Percentiles rank a stretch among this genome's conserved stretches.
Evolutionary conservation across 2,888 invertebrate genomes (phyloP).

Genomic region (Lasioglossum vierecki): DNA sequence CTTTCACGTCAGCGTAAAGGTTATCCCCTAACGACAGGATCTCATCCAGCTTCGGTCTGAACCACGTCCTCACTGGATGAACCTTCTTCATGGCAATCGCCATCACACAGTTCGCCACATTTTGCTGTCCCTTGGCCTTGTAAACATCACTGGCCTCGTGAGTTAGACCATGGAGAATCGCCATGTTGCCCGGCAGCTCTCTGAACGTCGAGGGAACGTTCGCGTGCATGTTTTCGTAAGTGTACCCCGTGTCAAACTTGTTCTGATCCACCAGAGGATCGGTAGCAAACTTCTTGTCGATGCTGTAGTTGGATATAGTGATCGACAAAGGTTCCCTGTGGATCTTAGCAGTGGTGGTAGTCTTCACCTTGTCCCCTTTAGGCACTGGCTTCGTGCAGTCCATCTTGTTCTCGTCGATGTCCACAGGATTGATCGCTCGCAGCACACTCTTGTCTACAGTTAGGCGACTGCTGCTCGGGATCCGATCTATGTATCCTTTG

Average conservation of each 20-base stretch:
- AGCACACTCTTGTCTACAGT: constrained; percentile 67
- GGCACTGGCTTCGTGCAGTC: constrained; percentile 70
- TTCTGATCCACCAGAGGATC: constrained; percentile 71
- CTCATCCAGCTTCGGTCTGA: constrained; percentile 76
- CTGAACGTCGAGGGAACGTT: constrained; percentile 78
- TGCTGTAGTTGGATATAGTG: constrained; percentile 76
- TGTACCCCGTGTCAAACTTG: constrained; percentile 75
- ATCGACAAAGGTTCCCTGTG: constrained; percentile 72
- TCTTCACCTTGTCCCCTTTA: constrained; percentile 46
- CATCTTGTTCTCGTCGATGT: constrained; percentile 67
- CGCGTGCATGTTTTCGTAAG: constrained; percentile 74
- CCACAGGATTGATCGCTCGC: constrained; percentile 67
- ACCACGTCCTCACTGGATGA: constrained; percentile 77
- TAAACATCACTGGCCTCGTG: constrained; percentile 76
- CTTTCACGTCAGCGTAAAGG: constrained; percentile 68
- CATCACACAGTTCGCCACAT: constrained; percentile 75
- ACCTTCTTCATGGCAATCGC: constrained; percentile 76
- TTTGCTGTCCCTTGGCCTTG: constrained; percentile 77
- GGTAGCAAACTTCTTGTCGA: constrained; percentile 73
- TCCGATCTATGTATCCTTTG: constrained; percentile 58
- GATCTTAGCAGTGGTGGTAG: constrained; percentile 43
- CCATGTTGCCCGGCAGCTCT: constrained; percentile 63
- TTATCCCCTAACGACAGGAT: constrained; percentile 75
- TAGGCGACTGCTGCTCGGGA: constrained; percentile 26
- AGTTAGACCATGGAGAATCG: constrained; percentile 78